Conservation (phyloP, 2,113 vertebrate genomes). For the Eudyptes chrysolophus region DNA sequence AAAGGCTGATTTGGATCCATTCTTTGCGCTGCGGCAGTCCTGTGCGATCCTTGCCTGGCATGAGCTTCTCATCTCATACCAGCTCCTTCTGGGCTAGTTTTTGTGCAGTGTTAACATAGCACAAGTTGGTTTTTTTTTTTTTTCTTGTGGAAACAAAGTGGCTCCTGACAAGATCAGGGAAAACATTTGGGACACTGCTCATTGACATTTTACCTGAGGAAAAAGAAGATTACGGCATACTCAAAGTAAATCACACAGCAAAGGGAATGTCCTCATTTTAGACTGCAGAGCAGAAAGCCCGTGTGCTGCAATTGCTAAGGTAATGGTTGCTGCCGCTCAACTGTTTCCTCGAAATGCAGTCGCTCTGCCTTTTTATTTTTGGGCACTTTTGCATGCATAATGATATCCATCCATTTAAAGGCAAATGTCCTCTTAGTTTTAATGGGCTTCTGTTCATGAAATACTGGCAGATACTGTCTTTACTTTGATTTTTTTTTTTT, state of each 20-base stretch:
- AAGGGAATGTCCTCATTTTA: slow-evolving; percentile 62
- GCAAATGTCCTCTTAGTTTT: slow-evolving; percentile 54
- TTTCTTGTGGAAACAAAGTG: neutral
- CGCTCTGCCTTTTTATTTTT: slow-evolving; percentile 64
- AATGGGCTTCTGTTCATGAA: slow-evolving; percentile 52
- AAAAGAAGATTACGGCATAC: slow-evolving; percentile 24
- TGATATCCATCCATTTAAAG: slow-evolving; percentile 61
- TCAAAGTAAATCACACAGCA: slow-evolving; percentile 51
- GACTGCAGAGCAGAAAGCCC: slow-evolving; percentile 35
- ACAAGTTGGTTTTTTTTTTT: neutral
- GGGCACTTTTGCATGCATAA: slow-evolving; percentile 63
- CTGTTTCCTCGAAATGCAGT: slow-evolving; percentile 59
- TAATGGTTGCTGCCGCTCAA: slow-evolving; percentile 54
- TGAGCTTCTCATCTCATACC: neutral
- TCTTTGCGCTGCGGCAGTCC: slow-evolving; percentile 41
- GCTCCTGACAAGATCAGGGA: slow-evolving; percentile 17
- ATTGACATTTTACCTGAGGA: slow-evolving; percentile 61
- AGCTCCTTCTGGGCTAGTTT: slow-evolving; percentile 7
- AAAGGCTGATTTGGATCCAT: slow-evolving; percentile 58
- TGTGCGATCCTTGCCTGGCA: slow-evolving; percentile 31
- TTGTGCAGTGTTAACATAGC: neutral
- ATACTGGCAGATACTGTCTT: slow-evolving; percentile 13
- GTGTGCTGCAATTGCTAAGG: slow-evolving; percentile 59
- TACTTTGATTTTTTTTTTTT: neutral
- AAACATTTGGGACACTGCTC: slow-evolving; percentile 39